Evolutionary conservation across 2,797 vertebrate genomes (phyloP).

Genomic region (Takifugu ocellatus): DNA sequence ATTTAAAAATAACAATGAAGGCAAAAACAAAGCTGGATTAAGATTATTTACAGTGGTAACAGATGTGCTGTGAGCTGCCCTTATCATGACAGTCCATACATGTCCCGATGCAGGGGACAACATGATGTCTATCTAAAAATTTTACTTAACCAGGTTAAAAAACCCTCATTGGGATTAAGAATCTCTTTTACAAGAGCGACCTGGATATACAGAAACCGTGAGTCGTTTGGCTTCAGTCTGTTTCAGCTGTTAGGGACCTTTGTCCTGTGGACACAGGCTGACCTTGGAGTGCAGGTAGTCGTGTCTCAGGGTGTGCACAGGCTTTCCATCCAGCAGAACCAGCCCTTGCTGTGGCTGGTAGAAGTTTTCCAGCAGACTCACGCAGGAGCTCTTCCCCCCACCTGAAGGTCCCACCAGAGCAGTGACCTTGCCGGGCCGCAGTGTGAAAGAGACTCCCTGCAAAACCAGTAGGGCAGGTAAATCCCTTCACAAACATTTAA

Average conservation of each 20-base stretch:
- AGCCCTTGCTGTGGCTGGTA: slow-evolving; percentile 86
- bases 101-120: no score
- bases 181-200: no score
- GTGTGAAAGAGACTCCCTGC: slow-evolving; percentile 88
- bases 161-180: no score
- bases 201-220: no score
- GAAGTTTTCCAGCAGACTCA: slow-evolving; percentile 93
- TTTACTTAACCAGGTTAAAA: no score
- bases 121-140: no score
- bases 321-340: slow-evolving; percentile 87
- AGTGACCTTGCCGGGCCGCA: slow-evolving; percentile 87
- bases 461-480: slow-evolving; percentile 5
- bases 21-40: no score
- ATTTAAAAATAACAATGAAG: slow-evolving; percentile 3
- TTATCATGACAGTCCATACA: no score
- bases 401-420: slow-evolving; percentile 93
- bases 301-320: slow-evolving; percentile 83
- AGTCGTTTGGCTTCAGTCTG: no score
- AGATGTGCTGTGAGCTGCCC: no score
- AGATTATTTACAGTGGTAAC: background rate
- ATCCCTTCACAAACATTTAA: background rate
- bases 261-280: background rate
- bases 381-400: slow-evolving; percentile 95
- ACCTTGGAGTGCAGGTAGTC: slow-evolving; percentile 91
- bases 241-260: no score